Evolutionary conservation across 2,113 vertebrate species (phyloP).

Genomic region (Dolichotis patagonum): DNA sequence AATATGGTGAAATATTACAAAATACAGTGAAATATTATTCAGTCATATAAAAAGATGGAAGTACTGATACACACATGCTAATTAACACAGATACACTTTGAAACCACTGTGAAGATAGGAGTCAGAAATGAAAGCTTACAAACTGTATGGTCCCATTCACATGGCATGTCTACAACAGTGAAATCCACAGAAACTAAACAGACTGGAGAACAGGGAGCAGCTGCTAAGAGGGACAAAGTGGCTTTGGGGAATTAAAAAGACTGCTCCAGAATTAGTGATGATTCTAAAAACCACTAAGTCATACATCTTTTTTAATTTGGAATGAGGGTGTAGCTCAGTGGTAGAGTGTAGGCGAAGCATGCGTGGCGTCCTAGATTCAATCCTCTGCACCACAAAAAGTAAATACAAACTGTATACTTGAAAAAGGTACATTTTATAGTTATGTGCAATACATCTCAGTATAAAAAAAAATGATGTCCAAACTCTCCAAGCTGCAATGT

Average conservation of each 20-base stretch:
- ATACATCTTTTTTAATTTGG: not conserved
- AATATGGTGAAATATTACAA: too few species aligned
- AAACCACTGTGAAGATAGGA: not conserved
- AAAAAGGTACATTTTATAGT: not conserved
- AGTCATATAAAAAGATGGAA: conserved; percentile 12
- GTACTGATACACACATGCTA: not conserved
- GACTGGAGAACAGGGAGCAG: not conserved
- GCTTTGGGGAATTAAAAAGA: not conserved
- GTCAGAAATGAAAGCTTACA: not conserved
- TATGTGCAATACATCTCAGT: not conserved
- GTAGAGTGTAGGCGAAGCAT: not conserved
- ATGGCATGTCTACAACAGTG: not conserved
- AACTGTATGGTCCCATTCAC: not conserved
- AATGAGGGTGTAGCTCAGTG: not conserved
- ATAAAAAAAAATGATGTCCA: not conserved
- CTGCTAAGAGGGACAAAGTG: not conserved
- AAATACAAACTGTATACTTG: not conserved
- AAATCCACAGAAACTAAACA: not conserved
- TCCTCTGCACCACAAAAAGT: not conserved
- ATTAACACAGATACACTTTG: not conserved
- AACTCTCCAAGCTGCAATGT: not conserved
- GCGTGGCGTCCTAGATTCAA: not conserved
- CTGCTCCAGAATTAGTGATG: not conserved
- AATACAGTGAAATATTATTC: conserved; percentile 6
- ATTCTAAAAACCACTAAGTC: not conserved